These are phyloP conservation scores for Habrosyne pyritoides DNA, from an alignment of 2,888 invertebrate species.

Conservation along the genomic window DNA sequence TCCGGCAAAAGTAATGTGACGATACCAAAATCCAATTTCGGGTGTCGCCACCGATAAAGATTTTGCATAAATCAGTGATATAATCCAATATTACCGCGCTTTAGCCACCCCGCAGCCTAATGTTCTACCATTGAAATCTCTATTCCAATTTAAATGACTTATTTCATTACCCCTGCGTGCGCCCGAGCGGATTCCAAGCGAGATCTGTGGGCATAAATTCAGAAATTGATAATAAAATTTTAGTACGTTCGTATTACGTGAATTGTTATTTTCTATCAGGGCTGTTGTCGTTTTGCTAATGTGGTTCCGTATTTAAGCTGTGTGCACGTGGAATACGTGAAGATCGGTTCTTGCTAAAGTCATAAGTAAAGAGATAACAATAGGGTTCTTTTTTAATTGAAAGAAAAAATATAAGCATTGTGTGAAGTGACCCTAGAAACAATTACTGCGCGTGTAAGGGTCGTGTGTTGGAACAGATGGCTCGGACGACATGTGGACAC, in stretches of 20 bases:
- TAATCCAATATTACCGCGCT: slow-evolving; percentile 80
- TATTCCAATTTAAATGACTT: slow-evolving; percentile 82
- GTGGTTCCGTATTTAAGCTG: neutral
- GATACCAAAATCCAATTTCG: slow-evolving; percentile 75
- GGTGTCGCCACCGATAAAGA: slow-evolving; percentile 77
- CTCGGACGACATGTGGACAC: slow-evolving; percentile 3
- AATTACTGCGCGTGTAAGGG: neutral
- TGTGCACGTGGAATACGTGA: neutral
- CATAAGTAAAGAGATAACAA: neutral
- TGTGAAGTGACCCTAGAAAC: neutral
- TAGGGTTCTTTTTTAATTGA: no score
- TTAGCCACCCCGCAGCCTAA: slow-evolving; percentile 69
- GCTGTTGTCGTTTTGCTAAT: neutral
- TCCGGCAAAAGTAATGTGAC: slow-evolving; percentile 59
- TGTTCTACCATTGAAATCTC: slow-evolving; percentile 76
- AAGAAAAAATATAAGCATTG: neutral
- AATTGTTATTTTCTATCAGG: slow-evolving; percentile 54
- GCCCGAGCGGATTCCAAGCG: slow-evolving; percentile 54
- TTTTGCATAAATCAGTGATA: slow-evolving; percentile 81
- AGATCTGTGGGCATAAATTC: slow-evolving; percentile 70
- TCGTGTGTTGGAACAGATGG: neutral
- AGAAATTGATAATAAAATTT: slow-evolving; percentile 78
- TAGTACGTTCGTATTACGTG: slow-evolving; percentile 60
- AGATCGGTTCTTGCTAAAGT: neutral
- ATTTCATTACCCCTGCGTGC: slow-evolving; percentile 75